Base-by-base conservation (phyloP, 2,797 vertebrate genomes). In the Arctocebus calabarensis region DNA sequence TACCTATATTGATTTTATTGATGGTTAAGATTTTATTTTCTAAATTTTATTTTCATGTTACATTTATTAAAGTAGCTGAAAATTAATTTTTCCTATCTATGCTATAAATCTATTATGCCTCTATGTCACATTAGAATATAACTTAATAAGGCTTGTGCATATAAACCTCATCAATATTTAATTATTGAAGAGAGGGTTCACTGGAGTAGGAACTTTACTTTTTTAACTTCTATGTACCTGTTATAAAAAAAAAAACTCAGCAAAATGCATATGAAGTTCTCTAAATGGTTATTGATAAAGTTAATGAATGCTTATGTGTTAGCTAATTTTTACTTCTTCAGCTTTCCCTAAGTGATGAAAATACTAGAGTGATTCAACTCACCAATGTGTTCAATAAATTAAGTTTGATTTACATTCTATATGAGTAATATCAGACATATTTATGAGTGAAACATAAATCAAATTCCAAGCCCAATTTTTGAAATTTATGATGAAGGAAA, bases 401-500 rank as follows among this genome's bases (percentile, higher is more conserved):
- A 27, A n/a, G 3, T 61, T 19, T 62, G 20, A 22, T 73, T 62
- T 43, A 66, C 43, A 8, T 68, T 55, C 37, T 25, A 78, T 2
- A 1, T 57, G 9, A 22, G 20, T 83, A 61, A 74, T 37, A 32
- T 8, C 34, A 79, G 32, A 22, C 12, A 81, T 4, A 17, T 78
- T 90, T 32, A 32, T 59, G 29, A 86, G 29, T 27, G 70, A 16
- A 45, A 43, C 34, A 55, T n/a, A 87, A 25, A 75, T 87, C 62
- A 81, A 75, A 90, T 34, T 68, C 19, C 20, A 90, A 25, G 2
- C 22, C 57, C 32, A 29, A 90, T 70, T 10, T 34, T 84, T 52
- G 81, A 66, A 23, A 20, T 81, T 94, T 34, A 86, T 81, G 92
- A 64, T 55, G 92, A 90, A 73, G 23, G 29, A 92, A 89, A 88